These are phyloP conservation scores for Muscicapa adusta DNA, from an alignment of 2,113 vertebrate genomes.

Conservation along the genomic window DNA sequence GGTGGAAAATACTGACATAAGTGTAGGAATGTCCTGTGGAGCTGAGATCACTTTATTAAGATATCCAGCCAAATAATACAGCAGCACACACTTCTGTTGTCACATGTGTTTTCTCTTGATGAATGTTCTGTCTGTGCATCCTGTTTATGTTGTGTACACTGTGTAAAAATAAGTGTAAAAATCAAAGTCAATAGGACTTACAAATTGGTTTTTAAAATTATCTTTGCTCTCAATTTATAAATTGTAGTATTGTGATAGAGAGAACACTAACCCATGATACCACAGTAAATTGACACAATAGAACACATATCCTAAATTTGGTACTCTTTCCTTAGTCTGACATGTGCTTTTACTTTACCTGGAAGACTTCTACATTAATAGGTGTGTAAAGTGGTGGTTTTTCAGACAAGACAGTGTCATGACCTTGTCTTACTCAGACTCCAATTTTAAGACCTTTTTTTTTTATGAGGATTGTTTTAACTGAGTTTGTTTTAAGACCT, in stretches of 20 bases:
- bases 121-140: neutral
- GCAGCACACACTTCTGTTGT: neutral
- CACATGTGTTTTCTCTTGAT: neutral
- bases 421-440: neutral
- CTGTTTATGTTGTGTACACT: neutral
- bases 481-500: neutral
- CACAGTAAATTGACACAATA: neutral
- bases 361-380: neutral
- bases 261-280: neutral
- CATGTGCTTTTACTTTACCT: neutral
- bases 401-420: neutral
- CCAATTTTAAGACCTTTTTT: neutral
- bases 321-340: neutral
- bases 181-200: neutral
- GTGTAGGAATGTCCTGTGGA: neutral
- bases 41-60: neutral
- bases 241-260: neutral
- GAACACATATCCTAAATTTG: neutral
- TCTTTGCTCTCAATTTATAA: neutral
- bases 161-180: neutral
- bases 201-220: neutral
- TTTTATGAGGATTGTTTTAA: neutral
- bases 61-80: neutral
- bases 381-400: neutral
- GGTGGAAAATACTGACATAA: neutral